Evolutionary conservation across 2,888 invertebrate genomes (phyloP), one percentile per base, ranked within the genome.

Genomic region (Bibio marci): DNA sequence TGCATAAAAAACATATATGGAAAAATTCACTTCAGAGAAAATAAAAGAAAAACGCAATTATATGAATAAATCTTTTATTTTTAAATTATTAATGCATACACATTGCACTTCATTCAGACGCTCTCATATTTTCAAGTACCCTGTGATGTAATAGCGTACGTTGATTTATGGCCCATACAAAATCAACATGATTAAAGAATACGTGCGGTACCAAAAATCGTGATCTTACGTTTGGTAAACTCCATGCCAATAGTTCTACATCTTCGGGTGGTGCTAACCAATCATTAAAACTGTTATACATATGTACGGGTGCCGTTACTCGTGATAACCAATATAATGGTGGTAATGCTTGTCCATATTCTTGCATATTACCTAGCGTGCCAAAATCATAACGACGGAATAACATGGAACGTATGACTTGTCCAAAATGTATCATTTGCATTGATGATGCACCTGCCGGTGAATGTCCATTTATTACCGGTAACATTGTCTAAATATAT

Each of bases 221-320:
- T 13, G 63, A 64, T 0, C 65, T 46, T 2, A 57, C 55, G 11
- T 34, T 34, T 5, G 34, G 34, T 7, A 34, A 18, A 18, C 17
- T 18, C 12, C 19, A 7, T 46, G 65, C 67, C n/a, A 72, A 48
- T 22, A 53, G 48, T 4, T 61, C 47, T 1, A 71, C 67, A 43
- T 73, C 71, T 47, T 45, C 45, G 2, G 63, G 57, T 30, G 62
- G 52, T 1, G 73, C 65, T 30, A 78, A 49, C 69, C 69, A 72
- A 50, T 80, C 80, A 4, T 66, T 65, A 2, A 53, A 53, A 25
- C 63, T 62, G 47, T 62, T 66, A 47, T 65, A 64, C 11, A 72
- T 45, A 13, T 62, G 61, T 12, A 67, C 56, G 0, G 67, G 66
- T 7, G 59, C 53, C 14, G 51, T 61, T 11, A 66, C 49, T 17